phyloP scores from a whole-genome alignment of 2,113 vertebrate species.

The Phoxinus phoxinus region DNA sequence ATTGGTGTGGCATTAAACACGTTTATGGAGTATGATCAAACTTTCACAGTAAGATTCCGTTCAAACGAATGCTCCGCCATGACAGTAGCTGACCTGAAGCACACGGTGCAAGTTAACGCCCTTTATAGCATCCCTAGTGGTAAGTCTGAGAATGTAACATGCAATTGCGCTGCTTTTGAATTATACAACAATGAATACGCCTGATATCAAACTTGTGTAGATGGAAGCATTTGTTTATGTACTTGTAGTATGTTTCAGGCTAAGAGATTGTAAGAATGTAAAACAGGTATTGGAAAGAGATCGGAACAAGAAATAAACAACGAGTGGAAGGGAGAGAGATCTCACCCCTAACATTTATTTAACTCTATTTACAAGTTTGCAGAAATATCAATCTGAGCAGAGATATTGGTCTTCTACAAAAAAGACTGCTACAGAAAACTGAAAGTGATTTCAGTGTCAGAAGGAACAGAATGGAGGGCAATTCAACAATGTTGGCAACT shows the following conservation, averaged over 20 bases:
- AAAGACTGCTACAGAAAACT: slow-evolving; percentile 56
- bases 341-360: slow-evolving; percentile 78
- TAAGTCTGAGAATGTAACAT: neutral
- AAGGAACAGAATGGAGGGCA: slow-evolving; percentile 52
- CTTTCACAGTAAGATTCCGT: neutral
- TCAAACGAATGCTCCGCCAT: neutral
- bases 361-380: slow-evolving; percentile 65
- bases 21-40: neutral
- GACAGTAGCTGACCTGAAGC: neutral
- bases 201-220: neutral
- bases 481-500: slow-evolving; percentile 65
- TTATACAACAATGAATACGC: neutral
- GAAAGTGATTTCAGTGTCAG: slow-evolving; percentile 47
- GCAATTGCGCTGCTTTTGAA: neutral
- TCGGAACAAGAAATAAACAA: slow-evolving; percentile 7
- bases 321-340: slow-evolving; percentile 51
- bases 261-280: neutral
- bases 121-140: neutral
- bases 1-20: neutral
- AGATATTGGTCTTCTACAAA: slow-evolving; percentile 45
- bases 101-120: neutral
- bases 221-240: neutral
- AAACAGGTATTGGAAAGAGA: neutral
- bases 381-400: slow-evolving; percentile 43
- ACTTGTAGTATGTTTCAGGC: neutral